Percentiles rank a stretch among this genome's conserved stretches.
Conservation (phyloP, 1,140 invertebrate genomes). For the Helicorthomorpha holstii region DNA sequence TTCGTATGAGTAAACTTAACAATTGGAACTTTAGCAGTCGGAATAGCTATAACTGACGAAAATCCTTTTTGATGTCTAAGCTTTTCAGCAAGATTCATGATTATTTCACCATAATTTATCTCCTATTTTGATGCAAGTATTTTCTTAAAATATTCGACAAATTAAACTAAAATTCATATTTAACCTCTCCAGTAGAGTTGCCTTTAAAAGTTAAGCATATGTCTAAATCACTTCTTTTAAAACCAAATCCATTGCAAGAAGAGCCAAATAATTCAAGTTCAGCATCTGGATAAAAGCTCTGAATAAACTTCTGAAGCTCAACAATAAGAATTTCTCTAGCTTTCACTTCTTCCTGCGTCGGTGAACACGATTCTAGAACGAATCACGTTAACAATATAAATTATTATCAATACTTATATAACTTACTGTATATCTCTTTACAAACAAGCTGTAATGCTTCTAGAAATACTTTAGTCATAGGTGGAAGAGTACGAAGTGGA, state of each 20-base stretch:
- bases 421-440: slow-evolving; percentile 2
- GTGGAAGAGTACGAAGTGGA: slow-evolving; percentile 22
- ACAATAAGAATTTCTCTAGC: slow-evolving; percentile 23
- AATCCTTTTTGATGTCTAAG: slow-evolving; percentile 26
- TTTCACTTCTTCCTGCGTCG: slow-evolving; percentile 19
- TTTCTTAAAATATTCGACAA: too few relatives aligned
- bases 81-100: slow-evolving; percentile 26
- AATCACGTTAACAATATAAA: slow-evolving; percentile 6
- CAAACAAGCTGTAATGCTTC: slow-evolving; percentile 15
- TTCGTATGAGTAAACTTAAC: slow-evolving; percentile 35
- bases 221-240: slow-evolving; percentile 39
- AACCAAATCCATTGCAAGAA: slow-evolving; percentile 43
- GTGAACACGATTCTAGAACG: slow-evolving; percentile 22
- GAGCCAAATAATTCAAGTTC: slow-evolving; percentile 39
- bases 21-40: slow-evolving; percentile 46
- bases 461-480: slow-evolving; percentile 16
- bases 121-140: too few relatives aligned
- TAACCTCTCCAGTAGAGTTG: slow-evolving; percentile 16
- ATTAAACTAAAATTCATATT: slow-evolving; percentile 3
- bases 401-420: slow-evolving; percentile 1
- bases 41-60: slow-evolving; percentile 32
- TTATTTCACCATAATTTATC: slow-evolving; percentile 24
- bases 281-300: slow-evolving; percentile 19
- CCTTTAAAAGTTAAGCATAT: slow-evolving; percentile 38
- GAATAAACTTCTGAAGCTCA: slow-evolving; percentile 25